Evolutionary conservation across 2,797 vertebrate species (phyloP).

Genomic region (Paedocypris micromegethes): DNA sequence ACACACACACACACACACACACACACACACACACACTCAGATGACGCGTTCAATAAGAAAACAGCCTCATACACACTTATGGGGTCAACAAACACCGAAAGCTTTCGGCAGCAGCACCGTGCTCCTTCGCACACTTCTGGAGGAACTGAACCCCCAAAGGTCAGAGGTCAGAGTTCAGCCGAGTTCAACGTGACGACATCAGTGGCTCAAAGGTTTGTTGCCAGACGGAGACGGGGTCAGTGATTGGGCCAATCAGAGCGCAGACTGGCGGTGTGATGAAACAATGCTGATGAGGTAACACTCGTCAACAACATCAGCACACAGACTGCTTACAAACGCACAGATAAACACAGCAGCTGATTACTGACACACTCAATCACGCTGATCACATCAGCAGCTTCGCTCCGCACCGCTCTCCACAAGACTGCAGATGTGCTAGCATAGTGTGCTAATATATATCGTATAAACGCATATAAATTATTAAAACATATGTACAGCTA

Average conservation of each 20-base stretch:
- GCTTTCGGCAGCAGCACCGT: too few species aligned
- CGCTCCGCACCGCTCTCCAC: not conserved
- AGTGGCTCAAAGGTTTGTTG: conserved; percentile 54
- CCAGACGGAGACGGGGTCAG: conserved; percentile 36
- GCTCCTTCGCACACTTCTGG: conserved; percentile 7
- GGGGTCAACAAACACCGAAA: too few species aligned
- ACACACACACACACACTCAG: too few species aligned
- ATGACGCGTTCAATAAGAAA: too few species aligned
- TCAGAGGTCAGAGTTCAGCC: conserved; percentile 29
- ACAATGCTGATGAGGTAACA: conserved; percentile 62
- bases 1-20: too few species aligned
- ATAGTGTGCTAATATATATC: too few species aligned
- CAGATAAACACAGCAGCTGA: conserved; percentile 17
- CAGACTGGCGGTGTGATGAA: conserved; percentile 59
- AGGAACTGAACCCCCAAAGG: conserved; percentile 6
- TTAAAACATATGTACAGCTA: too few species aligned
- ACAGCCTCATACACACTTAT: too few species aligned
- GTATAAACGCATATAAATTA: too few species aligned
- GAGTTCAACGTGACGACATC: conserved; percentile 48
- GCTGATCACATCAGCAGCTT: not conserved
- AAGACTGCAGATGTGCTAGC: too few species aligned
- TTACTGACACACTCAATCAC: not conserved
- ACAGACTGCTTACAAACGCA: conserved; percentile 17
- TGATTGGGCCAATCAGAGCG: conserved; percentile 57
- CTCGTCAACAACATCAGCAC: conserved; percentile 54